A percentile compares a stretch with the other conserved stretches of the same genome.
These are phyloP conservation scores for Nysson spinosus DNA, from an alignment of 2,888 invertebrate genomes.

Conservation along the genomic window DNA sequence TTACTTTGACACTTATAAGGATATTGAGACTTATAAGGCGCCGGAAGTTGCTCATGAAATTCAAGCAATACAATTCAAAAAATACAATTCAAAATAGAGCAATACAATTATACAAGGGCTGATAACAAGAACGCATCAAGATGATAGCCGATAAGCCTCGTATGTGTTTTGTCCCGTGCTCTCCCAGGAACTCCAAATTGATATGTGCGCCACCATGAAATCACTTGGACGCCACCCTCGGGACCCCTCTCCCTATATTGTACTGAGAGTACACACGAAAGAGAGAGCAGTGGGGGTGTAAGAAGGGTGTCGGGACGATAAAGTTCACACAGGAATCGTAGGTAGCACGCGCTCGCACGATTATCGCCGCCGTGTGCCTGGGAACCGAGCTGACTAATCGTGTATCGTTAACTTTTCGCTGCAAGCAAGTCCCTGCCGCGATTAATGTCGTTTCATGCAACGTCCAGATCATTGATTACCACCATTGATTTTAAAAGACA, in stretches of 20 bases:
- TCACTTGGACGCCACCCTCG: constrained; percentile 59
- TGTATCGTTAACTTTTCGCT: constrained; percentile 69
- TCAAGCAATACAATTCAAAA: too few relatives aligned
- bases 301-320: constrained; percentile 69
- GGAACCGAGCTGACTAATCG: constrained; percentile 74
- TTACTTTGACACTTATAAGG: too few relatives aligned
- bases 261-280: too few relatives aligned
- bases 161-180: constrained; percentile 11
- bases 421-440: constrained; percentile 40
- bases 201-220: constrained; percentile 70
- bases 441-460: constrained; percentile 25
- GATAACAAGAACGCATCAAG: neutral
- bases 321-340: constrained; percentile 75
- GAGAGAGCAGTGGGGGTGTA: constrained; percentile 38
- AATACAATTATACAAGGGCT: too few relatives aligned
- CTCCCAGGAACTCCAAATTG: constrained; percentile 46
- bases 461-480: neutral
- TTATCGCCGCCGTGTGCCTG: constrained; percentile 70
- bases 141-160: constrained; percentile 8
- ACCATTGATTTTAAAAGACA: neutral
- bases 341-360: constrained; percentile 74
- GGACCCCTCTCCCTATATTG: constrained; percentile 39
- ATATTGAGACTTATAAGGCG: too few relatives aligned
- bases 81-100: neutral
- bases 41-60: too few relatives aligned